Conservation (phyloP, 2,888 invertebrate genomes). For the Chaetoderma sp. region DNA sequence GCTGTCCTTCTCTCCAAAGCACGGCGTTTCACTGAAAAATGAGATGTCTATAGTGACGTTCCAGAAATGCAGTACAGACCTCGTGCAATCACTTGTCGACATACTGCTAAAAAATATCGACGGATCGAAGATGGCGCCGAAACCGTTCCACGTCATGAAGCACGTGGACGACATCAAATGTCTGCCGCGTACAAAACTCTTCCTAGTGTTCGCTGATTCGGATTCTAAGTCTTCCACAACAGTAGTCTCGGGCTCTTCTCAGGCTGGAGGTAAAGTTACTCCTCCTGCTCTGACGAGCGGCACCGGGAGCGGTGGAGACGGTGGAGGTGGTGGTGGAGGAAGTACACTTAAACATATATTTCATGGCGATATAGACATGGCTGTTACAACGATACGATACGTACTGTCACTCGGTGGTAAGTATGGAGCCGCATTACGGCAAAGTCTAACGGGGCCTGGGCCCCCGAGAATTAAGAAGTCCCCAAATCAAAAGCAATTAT, state of each 20-base stretch:
- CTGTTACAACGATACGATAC: not conserved
- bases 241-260: not conserved
- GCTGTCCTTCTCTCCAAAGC: constrained; percentile 48
- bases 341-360: too few species aligned
- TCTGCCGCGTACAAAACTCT: constrained; percentile 51
- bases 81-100: constrained; percentile 44
- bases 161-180: constrained; percentile 46
- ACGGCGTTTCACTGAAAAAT: constrained; percentile 42
- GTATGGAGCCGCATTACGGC: too few species aligned
- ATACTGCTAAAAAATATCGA: constrained; percentile 49
- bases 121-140: constrained; percentile 46
- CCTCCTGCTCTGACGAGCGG: not conserved
- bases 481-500: too few species aligned
- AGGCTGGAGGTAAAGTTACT: not conserved
- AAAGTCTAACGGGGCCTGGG: too few species aligned
- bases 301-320: not conserved
- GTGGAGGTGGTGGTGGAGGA: not conserved
- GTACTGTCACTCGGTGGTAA: not conserved
- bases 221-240: constrained; percentile 35
- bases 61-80: constrained; percentile 43
- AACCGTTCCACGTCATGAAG: constrained; percentile 48
- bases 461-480: too few species aligned
- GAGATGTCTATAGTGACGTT: constrained; percentile 53
- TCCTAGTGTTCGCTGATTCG: constrained; percentile 50
- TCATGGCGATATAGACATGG: not conserved